phyloP scores from a whole-genome alignment of 2,888 invertebrate genomes.

The Omphaloscelis lunosa region DNA sequence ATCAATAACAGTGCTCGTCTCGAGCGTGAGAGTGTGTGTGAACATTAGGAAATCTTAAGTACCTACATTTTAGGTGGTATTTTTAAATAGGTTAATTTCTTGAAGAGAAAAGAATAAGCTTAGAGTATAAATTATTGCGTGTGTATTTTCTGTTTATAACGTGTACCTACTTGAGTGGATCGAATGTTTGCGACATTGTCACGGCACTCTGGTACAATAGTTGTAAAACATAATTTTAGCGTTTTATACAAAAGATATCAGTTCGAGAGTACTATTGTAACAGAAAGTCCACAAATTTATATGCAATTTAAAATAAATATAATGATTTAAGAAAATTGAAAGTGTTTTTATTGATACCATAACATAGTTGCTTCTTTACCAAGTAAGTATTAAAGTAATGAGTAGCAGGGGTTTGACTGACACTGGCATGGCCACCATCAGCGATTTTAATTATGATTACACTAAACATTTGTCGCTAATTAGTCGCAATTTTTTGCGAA shows the following conservation, averaged over 20 bases:
- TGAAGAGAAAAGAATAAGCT: constrained; percentile 81
- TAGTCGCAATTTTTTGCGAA: no score
- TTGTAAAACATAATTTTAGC: constrained; percentile 87
- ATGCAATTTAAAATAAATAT: constrained; percentile 90
- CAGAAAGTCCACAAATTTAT: constrained; percentile 91
- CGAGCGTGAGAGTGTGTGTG: constrained; percentile 83
- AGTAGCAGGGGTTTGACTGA: no score
- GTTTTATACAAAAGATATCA: constrained; percentile 89
- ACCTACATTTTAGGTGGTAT: constrained; percentile 86
- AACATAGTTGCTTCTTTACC: neutral
- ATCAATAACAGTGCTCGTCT: constrained; percentile 72
- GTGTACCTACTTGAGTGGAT: constrained; percentile 78
- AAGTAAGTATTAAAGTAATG: no score
- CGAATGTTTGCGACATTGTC: constrained; percentile 79
- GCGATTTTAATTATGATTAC: no score
- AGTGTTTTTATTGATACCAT: constrained; percentile 73
- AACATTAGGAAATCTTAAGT: constrained; percentile 84
- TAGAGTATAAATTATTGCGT: constrained; percentile 90
- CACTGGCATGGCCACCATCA: no score
- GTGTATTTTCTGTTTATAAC: constrained; percentile 88
- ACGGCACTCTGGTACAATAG: constrained; percentile 86
- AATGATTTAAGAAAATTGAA: constrained; percentile 86
- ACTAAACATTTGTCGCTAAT: no score
- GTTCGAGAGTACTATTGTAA: constrained; percentile 89
- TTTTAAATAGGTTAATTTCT: constrained; percentile 87